Conservation (phyloP, 2,888 invertebrate species). For the Mycalesis mineus region DNA sequence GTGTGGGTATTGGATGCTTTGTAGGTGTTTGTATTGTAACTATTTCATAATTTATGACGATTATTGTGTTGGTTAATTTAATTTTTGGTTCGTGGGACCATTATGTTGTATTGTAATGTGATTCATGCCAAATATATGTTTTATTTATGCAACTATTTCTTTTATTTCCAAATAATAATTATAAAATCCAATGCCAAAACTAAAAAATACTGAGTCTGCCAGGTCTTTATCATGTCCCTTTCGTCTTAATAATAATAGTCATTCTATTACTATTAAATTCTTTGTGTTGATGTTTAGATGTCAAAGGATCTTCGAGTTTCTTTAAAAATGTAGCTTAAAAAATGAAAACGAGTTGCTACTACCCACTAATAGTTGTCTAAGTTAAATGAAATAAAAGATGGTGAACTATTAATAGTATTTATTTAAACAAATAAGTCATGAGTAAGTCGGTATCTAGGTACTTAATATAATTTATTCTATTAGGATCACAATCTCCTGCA, state of each 20-base stretch:
- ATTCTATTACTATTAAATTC: too few relatives aligned
- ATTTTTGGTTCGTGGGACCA: constrained; percentile 50
- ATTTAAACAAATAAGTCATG: neutral
- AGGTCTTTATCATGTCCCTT: too few relatives aligned
- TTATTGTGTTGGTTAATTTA: constrained; percentile 18
- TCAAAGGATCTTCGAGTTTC: too few relatives aligned
- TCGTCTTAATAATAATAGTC: too few relatives aligned
- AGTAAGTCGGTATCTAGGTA: too few relatives aligned
- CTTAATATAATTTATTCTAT: neutral
- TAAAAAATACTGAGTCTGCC: too few relatives aligned
- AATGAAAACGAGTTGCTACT: too few relatives aligned
- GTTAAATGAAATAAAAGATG: neutral
- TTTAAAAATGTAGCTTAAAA: too few relatives aligned
- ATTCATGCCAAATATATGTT: constrained; percentile 53
- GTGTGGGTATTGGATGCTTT: neutral
- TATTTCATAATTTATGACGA: neutral
- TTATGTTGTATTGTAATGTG: constrained; percentile 40
- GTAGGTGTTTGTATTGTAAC: neutral
- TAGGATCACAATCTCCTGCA: constrained; percentile 9
- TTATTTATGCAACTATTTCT: neutral
- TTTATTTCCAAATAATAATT: neutral
- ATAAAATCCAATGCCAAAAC: too few relatives aligned
- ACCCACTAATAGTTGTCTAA: neutral
- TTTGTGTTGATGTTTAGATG: too few relatives aligned
- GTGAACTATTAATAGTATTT: neutral